These are phyloP conservation scores for Aleiodes sp. DNA, from an alignment of 1,140 invertebrate genomes.

Conservation along the genomic window DNA sequence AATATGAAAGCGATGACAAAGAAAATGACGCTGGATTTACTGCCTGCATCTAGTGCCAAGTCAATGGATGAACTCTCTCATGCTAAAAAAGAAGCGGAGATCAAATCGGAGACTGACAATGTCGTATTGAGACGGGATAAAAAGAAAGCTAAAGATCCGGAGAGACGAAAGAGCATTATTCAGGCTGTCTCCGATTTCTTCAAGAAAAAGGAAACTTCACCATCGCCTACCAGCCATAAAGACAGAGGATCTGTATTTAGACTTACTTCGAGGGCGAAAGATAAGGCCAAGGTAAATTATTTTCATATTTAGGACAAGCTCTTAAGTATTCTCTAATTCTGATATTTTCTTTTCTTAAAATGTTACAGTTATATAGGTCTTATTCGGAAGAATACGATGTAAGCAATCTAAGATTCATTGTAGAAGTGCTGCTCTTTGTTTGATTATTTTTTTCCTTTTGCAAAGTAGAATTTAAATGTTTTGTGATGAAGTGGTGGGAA, in stretches of 20 bases:
- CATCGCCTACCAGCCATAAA: conserved; percentile 59
- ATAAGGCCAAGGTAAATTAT: conserved; percentile 73
- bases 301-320: neutral
- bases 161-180: conserved; percentile 82
- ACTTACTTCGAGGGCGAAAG: conserved; percentile 74
- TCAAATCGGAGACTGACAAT: conserved; percentile 6
- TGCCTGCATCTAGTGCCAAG: conserved; percentile 50
- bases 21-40: conserved; percentile 45
- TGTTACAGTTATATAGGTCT: conserved; percentile 64
- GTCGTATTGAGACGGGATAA: conserved; percentile 53
- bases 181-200: conserved; percentile 86
- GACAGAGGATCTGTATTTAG: conserved; percentile 71
- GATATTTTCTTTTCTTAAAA: conserved; percentile 47
- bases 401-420: conserved; percentile 58
- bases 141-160: conserved; percentile 71
- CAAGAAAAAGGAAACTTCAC: conserved; percentile 68
- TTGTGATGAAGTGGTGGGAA: too few relatives aligned
- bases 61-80: conserved; percentile 58
- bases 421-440: conserved; percentile 42
- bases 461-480: neutral
- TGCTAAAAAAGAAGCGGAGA: conserved; percentile 24
- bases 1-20: conserved; percentile 55
- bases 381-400: conserved; percentile 66
- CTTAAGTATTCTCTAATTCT: conserved; percentile 23
- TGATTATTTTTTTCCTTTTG: conserved; percentile 39